These are phyloP conservation scores for Microplitis demolitor DNA, from an alignment of 1,140 invertebrate genomes.

Conservation along the genomic window DNA sequence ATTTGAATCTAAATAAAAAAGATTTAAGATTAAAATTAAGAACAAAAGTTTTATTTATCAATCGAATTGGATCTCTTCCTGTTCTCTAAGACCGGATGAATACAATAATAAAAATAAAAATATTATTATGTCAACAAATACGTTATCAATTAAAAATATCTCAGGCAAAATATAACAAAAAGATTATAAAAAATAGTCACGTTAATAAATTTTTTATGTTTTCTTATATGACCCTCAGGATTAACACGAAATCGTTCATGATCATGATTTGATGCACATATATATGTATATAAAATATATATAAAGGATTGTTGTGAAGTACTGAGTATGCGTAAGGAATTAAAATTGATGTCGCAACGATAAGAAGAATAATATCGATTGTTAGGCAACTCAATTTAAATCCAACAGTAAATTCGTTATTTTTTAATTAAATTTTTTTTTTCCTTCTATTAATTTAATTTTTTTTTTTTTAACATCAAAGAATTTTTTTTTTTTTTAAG, in stretches of 20 bases:
- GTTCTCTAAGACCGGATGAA: no score
- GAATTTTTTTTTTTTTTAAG: no score
- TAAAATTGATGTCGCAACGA: slow-evolving; percentile 22
- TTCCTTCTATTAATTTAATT: background rate
- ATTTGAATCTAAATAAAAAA: no score
- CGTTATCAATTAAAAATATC: no score
- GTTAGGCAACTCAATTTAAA: slow-evolving; percentile 6
- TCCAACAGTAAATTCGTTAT: background rate
- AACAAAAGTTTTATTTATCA: no score
- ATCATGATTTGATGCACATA: background rate
- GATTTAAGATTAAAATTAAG: no score
- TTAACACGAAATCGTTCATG: no score
- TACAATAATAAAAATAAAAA: no score
- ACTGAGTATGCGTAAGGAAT: slow-evolving; percentile 6
- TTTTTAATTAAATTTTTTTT: background rate
- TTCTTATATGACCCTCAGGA: background rate
- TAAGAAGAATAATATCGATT: slow-evolving; percentile 12
- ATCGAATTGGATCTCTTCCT: no score
- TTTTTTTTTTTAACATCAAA: background rate
- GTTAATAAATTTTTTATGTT: background rate
- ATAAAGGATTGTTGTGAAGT: background rate
- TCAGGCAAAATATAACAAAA: background rate
- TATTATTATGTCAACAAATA: no score
- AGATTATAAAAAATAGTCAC: background rate
- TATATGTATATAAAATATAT: background rate